Conservation (phyloP, 2,113 vertebrate species). For the Saccopteryx leptura region DNA sequence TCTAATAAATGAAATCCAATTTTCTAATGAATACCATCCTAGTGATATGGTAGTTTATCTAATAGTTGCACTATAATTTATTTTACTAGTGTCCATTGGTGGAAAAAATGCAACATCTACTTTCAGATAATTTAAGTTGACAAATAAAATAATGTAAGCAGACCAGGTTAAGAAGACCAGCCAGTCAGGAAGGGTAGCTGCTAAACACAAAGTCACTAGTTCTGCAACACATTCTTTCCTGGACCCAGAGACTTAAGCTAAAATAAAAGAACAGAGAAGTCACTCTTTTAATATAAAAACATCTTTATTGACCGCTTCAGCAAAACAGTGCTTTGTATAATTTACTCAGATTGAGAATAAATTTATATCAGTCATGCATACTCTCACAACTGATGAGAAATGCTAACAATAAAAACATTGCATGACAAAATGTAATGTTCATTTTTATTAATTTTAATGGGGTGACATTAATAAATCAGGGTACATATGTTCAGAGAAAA, state of each 20-base stretch:
- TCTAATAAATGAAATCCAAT: neutral
- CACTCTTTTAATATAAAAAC: slow-evolving; percentile 14
- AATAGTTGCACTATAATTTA: neutral
- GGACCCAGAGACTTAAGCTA: neutral
- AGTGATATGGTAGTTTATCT: neutral
- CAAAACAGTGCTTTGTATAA: neutral
- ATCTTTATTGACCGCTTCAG: neutral
- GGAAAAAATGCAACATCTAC: neutral
- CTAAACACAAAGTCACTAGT: neutral
- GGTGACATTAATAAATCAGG: no score
- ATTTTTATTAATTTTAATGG: no score
- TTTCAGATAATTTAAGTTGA: neutral
- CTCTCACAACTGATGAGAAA: neutral
- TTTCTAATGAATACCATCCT: neutral
- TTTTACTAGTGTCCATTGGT: neutral
- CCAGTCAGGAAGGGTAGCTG: neutral
- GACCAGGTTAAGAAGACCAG: neutral
- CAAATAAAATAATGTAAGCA: neutral
- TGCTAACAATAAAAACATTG: neutral
- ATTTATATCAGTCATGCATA: neutral
- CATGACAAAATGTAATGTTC: neutral
- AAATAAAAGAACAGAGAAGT: neutral
- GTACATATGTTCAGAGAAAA: no score
- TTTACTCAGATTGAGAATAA: neutral
- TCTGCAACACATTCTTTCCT: neutral